Evolutionary conservation across 2,888 invertebrate species (phyloP), one percentile per base, ranked within the genome.

Genomic region (Ichneumoninae sp.): DNA sequence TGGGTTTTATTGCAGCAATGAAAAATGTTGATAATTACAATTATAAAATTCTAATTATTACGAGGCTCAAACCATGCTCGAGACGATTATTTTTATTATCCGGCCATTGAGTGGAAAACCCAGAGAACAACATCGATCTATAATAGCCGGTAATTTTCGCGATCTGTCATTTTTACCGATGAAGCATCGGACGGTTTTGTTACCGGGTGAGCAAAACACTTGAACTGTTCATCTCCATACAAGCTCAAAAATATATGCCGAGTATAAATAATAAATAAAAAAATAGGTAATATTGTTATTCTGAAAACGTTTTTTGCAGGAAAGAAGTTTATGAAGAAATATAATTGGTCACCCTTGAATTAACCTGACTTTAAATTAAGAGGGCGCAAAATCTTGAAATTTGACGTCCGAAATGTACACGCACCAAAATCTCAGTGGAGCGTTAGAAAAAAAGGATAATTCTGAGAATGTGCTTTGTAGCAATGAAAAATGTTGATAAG

Each of bases 91-190:
- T 93, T 93, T 93, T 92, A 92, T 92, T 92, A 91, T 90, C 91
- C 62, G 16, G 33, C 75, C 78, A 71, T 81, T 81, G 74, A 85
- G 69, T 62, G 69, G 68, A 72, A 50, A 54, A n/a, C 54, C 52
- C 52, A 36, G 70, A 68, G 52, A 86, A 87, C 89, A 87, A 87
- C 90, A 92, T 93, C 92, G 92, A 93, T 93, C 91, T 90, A 89
- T 89, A 93, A 93, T 93, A 93, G 90, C 90, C 88, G 90, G 91
- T 93, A 92, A 93, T 93, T 92, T 91, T 54, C 22, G n/a, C 7
- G n/a, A 7, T n/a, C 19, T 54, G 7, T 54, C 81, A 82, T 83
- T 80, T 22, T 71, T 81, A 47, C 50, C 52, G 13, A 10, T 16
- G 16, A 30, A 3, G 60, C 54, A 62, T 60, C 83, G 69, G 80